phyloP scores from a whole-genome alignment of 2,888 invertebrate species.

The Erannis defoliaria region DNA sequence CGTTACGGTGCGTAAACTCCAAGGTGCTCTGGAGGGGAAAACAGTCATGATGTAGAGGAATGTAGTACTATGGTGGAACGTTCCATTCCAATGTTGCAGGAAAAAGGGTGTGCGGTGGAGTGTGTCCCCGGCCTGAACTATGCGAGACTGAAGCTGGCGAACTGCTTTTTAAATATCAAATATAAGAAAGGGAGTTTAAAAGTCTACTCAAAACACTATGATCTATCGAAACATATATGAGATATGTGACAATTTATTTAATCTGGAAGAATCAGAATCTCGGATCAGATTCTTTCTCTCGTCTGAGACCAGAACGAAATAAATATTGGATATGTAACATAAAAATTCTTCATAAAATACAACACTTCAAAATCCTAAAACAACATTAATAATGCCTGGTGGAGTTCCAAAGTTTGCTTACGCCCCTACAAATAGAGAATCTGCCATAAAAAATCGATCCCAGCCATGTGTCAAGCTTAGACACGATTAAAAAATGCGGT shows the following conservation, averaged over 20 bases:
- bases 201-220: no score
- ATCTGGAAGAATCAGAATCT: no score
- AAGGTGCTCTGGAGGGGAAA: constrained; percentile 49
- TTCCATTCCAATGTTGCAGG: constrained; percentile 59
- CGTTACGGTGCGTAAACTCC: constrained; percentile 72
- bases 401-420: constrained; percentile 41
- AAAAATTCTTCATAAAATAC: not conserved
- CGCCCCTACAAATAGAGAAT: constrained; percentile 47
- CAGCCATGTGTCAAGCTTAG: constrained; percentile 55
- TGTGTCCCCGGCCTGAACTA: constrained; percentile 61
- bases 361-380: constrained; percentile 27
- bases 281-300: no score
- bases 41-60: constrained; percentile 36
- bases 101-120: constrained; percentile 72
- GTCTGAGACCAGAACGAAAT: no score
- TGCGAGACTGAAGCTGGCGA: constrained; percentile 1
- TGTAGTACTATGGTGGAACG: constrained; percentile 44
- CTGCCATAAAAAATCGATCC: constrained; percentile 51
- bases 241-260: no score
- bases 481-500: constrained; percentile 54
- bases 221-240: no score
- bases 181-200: not conserved
- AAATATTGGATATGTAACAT: no score
- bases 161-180: not conserved
- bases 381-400: constrained; percentile 41